A percentile compares a stretch with the other conserved stretches of the same genome.
Conservation (phyloP, 2,797 vertebrate species). For the Phyllotis vaccarum region DNA sequence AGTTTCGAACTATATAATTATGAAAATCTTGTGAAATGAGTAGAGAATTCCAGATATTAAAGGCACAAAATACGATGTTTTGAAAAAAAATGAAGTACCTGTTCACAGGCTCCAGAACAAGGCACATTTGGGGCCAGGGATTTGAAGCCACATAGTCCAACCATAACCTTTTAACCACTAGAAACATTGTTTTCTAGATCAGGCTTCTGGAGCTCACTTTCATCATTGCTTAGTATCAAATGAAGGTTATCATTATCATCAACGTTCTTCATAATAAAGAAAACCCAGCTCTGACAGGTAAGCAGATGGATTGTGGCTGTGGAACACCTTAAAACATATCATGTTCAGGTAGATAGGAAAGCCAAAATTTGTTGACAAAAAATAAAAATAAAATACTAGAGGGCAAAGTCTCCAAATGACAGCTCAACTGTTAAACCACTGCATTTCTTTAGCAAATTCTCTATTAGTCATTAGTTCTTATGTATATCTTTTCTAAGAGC, state of each 20-base stretch:
- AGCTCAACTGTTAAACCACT: background rate
- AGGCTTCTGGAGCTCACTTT: background rate
- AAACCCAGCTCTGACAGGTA: background rate
- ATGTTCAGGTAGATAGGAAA: background rate
- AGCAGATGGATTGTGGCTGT: background rate
- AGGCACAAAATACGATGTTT: background rate
- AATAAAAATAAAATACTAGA: background rate
- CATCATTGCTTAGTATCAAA: background rate
- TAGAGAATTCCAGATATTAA: background rate
- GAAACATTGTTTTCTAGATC: background rate
- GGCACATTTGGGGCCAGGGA: background rate
- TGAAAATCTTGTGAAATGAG: background rate
- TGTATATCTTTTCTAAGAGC: background rate
- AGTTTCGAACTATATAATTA: background rate
- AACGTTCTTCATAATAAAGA: background rate
- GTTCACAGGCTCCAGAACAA: background rate
- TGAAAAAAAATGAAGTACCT: background rate
- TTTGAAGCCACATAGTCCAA: background rate
- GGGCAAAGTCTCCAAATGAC: background rate
- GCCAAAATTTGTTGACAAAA: background rate
- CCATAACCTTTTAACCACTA: background rate
- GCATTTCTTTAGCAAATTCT: conserved; percentile 4
- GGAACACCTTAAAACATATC: background rate
- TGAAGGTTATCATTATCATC: background rate
- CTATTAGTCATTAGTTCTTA: background rate